These are phyloP conservation scores for Micromys minutus DNA, from an alignment of 2,113 vertebrate genomes.

Conservation along the genomic window DNA sequence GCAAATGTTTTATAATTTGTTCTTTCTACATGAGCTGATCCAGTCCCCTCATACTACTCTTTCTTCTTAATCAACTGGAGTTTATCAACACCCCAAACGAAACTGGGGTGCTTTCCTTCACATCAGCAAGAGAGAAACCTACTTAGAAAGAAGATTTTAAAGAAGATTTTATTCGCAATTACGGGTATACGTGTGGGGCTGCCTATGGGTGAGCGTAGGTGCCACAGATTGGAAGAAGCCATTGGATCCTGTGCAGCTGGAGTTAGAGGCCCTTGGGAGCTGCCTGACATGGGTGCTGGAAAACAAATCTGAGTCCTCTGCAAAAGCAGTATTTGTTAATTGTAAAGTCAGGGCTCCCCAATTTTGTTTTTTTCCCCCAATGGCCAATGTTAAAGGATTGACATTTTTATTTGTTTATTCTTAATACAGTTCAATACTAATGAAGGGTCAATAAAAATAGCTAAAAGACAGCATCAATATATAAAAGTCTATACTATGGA, in stretches of 20 bases:
- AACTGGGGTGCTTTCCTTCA: not conserved
- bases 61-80: not conserved
- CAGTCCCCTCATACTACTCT: not conserved
- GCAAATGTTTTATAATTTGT: not conserved
- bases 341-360: not conserved
- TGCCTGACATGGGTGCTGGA: not conserved
- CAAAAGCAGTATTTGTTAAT: not conserved
- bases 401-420: conserved; percentile 56
- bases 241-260: not conserved
- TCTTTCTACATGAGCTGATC: not conserved
- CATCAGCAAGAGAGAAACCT: not conserved
- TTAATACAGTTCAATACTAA: conserved; percentile 60
- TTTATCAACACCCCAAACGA: not conserved
- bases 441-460: conserved; percentile 61
- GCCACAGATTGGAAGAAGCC: not conserved
- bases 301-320: not conserved
- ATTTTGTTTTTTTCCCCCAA: not conserved
- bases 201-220: not conserved
- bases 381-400: conserved; percentile 40
- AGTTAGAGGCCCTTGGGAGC: not conserved
- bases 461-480: conserved; percentile 56
- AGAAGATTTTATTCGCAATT: not conserved
- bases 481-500: conserved; percentile 69
- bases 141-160: conserved; percentile 33
- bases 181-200: no score